These are phyloP conservation scores for Lepilemur ruficaudatus DNA, from an alignment of 2,797 vertebrate genomes.

Conservation along the genomic window DNA sequence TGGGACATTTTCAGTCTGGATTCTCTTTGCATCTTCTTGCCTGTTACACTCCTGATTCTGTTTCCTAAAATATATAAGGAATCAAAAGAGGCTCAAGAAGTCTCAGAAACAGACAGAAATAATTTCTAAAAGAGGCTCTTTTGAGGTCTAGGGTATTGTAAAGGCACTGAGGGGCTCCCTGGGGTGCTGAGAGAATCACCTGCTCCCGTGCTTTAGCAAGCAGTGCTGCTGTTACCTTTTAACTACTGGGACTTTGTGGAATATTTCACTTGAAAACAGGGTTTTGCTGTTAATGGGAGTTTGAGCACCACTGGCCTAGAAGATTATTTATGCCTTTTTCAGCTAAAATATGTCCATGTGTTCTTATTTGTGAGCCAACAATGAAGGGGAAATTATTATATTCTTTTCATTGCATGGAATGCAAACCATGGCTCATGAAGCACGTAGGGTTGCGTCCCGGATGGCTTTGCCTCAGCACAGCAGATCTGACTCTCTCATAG, in stretches of 20 bases:
- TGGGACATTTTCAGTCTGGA: background rate
- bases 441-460: background rate
- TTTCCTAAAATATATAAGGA: background rate
- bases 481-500: background rate
- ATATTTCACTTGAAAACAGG: background rate
- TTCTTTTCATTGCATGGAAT: background rate
- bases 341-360: background rate
- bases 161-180: background rate
- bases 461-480: background rate
- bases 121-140: background rate
- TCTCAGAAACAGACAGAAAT: background rate
- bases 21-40: background rate
- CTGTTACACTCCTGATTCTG: background rate
- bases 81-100: background rate
- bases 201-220: background rate
- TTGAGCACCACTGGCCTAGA: background rate
- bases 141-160: background rate
- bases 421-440: background rate
- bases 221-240: background rate
- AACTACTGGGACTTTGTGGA: background rate
- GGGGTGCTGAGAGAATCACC: background rate
- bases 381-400: background rate
- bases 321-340: background rate
- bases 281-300: background rate
- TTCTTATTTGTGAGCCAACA: background rate